Conservation (phyloP, 1,140 invertebrate genomes). For the Leptinotarsa undecemlineata region DNA sequence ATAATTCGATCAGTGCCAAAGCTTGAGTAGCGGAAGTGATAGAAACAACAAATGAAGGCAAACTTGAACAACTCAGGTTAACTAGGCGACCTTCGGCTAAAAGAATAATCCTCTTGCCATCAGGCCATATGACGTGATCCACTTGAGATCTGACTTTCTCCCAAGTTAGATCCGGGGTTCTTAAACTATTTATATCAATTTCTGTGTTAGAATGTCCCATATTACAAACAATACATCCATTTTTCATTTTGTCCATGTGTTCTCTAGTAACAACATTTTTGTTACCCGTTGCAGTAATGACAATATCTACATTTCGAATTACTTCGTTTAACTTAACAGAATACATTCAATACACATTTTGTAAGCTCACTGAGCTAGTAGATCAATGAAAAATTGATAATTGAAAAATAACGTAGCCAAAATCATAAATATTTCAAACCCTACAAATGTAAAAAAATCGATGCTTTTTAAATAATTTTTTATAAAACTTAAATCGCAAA, state of each 20-base stretch:
- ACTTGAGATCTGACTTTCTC: conserved; percentile 97
- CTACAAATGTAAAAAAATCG: no score
- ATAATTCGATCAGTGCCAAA: conserved; percentile 93
- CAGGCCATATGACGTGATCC: conserved; percentile 95
- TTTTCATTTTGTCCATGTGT: conserved; percentile 97
- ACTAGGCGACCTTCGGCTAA: conserved; percentile 93
- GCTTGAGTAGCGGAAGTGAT: conserved; percentile 95
- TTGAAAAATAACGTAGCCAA: no score
- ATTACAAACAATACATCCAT: conserved; percentile 94
- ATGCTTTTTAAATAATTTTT: no score
- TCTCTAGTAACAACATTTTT: conserved; percentile 95
- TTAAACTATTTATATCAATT: conserved; percentile 93
- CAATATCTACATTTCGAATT: conserved; percentile 90
- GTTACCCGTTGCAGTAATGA: conserved; percentile 95
- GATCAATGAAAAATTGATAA: no score
- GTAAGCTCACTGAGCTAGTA: no score
- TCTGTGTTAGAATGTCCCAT: conserved; percentile 99
- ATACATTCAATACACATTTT: no score
- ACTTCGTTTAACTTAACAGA: conserved; percentile 93
- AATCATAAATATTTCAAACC: no score
- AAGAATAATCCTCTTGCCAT: conserved; percentile 88
- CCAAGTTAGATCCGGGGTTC: conserved; percentile 94
- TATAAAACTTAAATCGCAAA: no score
- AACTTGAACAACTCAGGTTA: conserved; percentile 94
- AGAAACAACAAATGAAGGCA: conserved; percentile 96